Conservation (phyloP, 1,140 invertebrate species). For the Listronotus bonariensis region DNA sequence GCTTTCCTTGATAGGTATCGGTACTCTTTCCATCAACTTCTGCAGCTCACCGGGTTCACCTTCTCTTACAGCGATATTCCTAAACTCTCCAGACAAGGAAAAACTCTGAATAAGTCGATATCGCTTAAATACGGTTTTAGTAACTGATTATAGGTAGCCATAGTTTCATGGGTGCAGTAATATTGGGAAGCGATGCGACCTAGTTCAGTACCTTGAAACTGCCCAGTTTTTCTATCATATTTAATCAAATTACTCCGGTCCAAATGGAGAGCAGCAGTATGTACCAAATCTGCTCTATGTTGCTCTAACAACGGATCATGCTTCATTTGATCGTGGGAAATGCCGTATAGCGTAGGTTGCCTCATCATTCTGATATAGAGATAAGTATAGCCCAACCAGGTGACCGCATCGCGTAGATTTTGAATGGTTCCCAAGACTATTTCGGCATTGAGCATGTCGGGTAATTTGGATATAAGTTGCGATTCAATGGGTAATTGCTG, state of each 20-base stretch:
- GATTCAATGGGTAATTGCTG: conserved; percentile 93
- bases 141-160: conserved; percentile 95
- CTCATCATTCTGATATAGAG: conserved; percentile 91
- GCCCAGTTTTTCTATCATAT: conserved; percentile 94
- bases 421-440: conserved; percentile 96
- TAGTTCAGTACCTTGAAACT: conserved; percentile 87
- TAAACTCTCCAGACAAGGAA: conserved; percentile 94
- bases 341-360: conserved; percentile 86
- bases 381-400: conserved; percentile 96
- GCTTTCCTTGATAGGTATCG: conserved; percentile 98
- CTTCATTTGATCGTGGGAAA: conserved; percentile 77
- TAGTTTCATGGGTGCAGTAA: conserved; percentile 97
- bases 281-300: conserved; percentile 92
- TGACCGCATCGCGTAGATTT: conserved; percentile 91
- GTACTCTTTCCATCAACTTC: conserved; percentile 96
- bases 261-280: conserved; percentile 90
- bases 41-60: conserved; percentile 98
- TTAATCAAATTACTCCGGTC: conserved; percentile 93
- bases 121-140: conserved; percentile 96
- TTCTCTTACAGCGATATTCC: conserved; percentile 91
- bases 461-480: conserved; percentile 81
- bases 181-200: conserved; percentile 98
- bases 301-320: conserved; percentile 86
- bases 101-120: conserved; percentile 99
- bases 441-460: conserved; percentile 98